Conservation (phyloP, 2,797 vertebrate genomes). For the Sarcophilus harrisii region DNA sequence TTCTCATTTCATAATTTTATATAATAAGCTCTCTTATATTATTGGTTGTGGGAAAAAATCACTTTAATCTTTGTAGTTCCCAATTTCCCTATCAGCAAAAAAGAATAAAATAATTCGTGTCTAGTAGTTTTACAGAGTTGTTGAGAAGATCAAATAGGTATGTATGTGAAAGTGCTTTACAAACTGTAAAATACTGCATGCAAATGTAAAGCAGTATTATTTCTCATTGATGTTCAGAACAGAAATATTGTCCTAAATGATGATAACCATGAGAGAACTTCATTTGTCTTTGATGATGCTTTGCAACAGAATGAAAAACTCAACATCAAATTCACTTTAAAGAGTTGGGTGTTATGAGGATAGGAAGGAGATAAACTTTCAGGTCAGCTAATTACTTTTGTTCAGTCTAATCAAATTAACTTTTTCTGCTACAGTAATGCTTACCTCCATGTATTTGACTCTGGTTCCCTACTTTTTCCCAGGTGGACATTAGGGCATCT, state of each 20-base stretch:
- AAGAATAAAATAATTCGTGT: neutral
- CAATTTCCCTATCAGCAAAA: neutral
- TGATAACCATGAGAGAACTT: neutral
- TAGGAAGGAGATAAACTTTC: neutral
- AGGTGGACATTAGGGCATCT: slow-evolving; percentile 14
- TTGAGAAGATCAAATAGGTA: neutral
- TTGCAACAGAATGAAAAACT: neutral
- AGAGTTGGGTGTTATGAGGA: neutral
- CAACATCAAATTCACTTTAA: neutral
- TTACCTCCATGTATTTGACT: slow-evolving; percentile 17
- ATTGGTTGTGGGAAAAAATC: neutral
- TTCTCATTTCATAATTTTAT: neutral
- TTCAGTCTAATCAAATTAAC: neutral
- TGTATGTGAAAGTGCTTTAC: neutral
- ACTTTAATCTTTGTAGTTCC: neutral
- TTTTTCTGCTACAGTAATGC: neutral
- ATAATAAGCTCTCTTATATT: neutral
- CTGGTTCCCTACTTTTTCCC: slow-evolving; percentile 48
- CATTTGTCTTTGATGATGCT: neutral
- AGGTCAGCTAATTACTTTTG: neutral
- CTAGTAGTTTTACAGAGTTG: neutral
- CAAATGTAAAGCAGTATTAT: neutral
- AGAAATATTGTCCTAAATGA: neutral
- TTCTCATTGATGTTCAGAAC: neutral
- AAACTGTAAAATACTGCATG: neutral